These are phyloP conservation scores for Ferrisia virgata DNA, from an alignment of 2,888 invertebrate genomes.

Conservation along the genomic window DNA sequence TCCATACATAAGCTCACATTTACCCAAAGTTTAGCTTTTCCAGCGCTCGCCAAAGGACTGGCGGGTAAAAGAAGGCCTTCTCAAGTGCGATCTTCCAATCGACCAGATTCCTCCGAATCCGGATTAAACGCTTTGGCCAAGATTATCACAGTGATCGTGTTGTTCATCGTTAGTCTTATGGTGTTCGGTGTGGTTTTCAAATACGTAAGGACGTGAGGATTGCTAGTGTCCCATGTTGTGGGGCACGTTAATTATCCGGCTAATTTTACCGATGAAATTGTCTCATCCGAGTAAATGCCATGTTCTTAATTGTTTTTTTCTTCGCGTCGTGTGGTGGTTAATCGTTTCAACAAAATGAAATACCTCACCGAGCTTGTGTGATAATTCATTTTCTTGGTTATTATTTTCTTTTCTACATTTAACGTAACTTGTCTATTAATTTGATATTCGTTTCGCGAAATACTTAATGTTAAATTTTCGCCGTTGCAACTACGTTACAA, in stretches of 20 bases:
- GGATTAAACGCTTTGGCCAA: conserved; percentile 70
- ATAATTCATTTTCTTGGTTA: background rate
- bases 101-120: conserved; percentile 63
- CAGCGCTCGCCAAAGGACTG: conserved; percentile 66
- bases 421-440: background rate
- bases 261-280: background rate
- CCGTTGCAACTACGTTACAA: background rate
- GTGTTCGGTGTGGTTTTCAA: conserved; percentile 72
- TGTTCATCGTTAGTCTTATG: conserved; percentile 67
- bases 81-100: conserved; percentile 52
- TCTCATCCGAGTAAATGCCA: conserved; percentile 5
- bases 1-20: conserved; percentile 71
- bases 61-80: conserved; percentile 60
- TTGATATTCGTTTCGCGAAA: background rate
- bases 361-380: background rate
- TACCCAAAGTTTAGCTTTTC: conserved; percentile 70
- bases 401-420: background rate
- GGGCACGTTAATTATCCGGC: conserved; percentile 45
- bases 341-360: background rate
- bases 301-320: background rate
- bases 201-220: conserved; percentile 73
- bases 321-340: background rate
- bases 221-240: conserved; percentile 62
- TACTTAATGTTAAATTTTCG: background rate
- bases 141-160: conserved; percentile 66